Evolutionary conservation across 2,797 vertebrate genomes (phyloP), one percentile per base, ranked within the genome.

Genomic region (Numenius phaeopus): DNA sequence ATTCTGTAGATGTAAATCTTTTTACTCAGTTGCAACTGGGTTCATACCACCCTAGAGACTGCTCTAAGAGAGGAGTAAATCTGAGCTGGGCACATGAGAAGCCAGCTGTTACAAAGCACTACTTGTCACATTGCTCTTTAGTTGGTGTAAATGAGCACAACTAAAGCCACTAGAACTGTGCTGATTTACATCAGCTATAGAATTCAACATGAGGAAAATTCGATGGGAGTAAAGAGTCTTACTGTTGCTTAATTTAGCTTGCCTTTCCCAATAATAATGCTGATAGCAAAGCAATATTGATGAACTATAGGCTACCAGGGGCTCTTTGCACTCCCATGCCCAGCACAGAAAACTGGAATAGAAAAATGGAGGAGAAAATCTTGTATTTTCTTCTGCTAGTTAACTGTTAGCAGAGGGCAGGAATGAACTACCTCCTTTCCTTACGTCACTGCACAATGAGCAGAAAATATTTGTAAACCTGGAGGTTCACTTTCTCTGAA

Each of bases 271-370:
- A 16, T n/a, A 91, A 47, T 55, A 85, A 67, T 19, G 46, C 55
- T 94, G 90, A 85, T 61, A 89, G 82, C 59, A 96, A 83, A 91
- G 84, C 69, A 81, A 40, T 86, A 85, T 14, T 62, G 50, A 78
- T 78, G 65, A 94, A 78, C 32, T 37, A 91, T 32, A 54, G 65
- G 34, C 58, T 91, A 30, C 49, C 50, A 79, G 70, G 69, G 70
- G 73, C 81, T 86, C 69, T 89, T 67, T 49, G 29, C 40, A 66
- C 23, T 86, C 37, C 61, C 10, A 27, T 21, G 39, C 23, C 55
- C 59, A 19, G 21, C 11, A 54, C 13, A 67, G 62, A 72, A 78
- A 85, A 77, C 6, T 76, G 34, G 59, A 80, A 67, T 22, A 82
- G n/a, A 71, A 89, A 92, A 91, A 71, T 0, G 0, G 46, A 65